These are phyloP conservation scores for Pseudoatta argentina DNA, from an alignment of 1,140 invertebrate species.

Conservation along the genomic window DNA sequence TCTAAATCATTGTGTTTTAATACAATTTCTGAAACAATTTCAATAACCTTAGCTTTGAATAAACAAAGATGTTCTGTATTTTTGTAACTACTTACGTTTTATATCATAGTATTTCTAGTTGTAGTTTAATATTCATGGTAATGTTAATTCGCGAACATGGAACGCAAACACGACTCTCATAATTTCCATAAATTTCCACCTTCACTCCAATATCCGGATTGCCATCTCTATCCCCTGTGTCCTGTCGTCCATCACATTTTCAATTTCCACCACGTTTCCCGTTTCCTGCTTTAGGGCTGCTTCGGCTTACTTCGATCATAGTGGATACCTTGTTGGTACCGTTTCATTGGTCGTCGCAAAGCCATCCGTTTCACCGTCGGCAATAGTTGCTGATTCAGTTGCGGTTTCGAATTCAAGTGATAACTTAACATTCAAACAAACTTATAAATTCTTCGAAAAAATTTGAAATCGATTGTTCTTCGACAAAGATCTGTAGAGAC, in stretches of 20 bases:
- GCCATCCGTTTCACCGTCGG: slow-evolving; percentile 54
- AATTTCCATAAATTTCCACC: slow-evolving; percentile 82
- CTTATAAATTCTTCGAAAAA: slow-evolving; percentile 4
- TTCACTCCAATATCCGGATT: slow-evolving; percentile 75
- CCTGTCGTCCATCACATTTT: slow-evolving; percentile 84
- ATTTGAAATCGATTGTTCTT: background rate
- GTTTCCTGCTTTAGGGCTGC: slow-evolving; percentile 80
- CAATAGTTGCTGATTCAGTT: slow-evolving; percentile 27
- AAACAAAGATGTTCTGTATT: background rate
- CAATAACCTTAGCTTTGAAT: background rate
- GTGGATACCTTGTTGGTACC: slow-evolving; percentile 41
- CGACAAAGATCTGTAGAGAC: background rate
- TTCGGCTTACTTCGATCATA: slow-evolving; percentile 56
- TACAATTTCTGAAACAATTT: background rate
- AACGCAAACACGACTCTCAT: slow-evolving; percentile 74
- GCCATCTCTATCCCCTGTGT: slow-evolving; percentile 77
- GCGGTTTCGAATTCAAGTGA: background rate
- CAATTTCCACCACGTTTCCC: slow-evolving; percentile 87
- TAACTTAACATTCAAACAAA: background rate
- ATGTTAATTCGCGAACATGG: slow-evolving; percentile 66
- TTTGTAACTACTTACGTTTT: background rate
- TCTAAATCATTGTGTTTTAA: background rate
- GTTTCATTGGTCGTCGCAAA: slow-evolving; percentile 55
- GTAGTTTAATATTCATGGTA: slow-evolving; percentile 33
- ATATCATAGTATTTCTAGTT: background rate